These are phyloP conservation scores for Drosophila affinis DNA, from an alignment of 2,888 invertebrate genomes.

Conservation along the genomic window DNA sequence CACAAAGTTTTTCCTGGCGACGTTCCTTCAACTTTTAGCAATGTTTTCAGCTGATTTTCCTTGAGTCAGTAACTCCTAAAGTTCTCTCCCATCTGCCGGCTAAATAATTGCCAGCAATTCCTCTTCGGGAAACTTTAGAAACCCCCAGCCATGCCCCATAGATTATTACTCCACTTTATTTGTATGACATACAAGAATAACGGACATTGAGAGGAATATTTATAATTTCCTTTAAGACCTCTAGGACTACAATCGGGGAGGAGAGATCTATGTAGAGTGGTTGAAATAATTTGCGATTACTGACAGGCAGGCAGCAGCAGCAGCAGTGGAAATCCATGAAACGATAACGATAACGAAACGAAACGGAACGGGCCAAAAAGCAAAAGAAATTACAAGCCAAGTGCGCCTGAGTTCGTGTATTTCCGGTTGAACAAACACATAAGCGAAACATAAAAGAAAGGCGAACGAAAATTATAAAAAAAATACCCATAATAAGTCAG, in stretches of 20 bases:
- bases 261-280: not conserved
- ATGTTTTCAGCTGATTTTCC: constrained; percentile 44
- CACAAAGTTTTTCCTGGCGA: constrained; percentile 40
- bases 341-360: constrained; percentile 32
- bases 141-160: constrained; percentile 52
- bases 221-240: constrained; percentile 70
- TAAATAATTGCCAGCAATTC: constrained; percentile 59
- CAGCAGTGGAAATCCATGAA: constrained; percentile 44
- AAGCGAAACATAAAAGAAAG: constrained; percentile 58
- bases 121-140: constrained; percentile 51
- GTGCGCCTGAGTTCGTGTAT: constrained; percentile 78
- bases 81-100: constrained; percentile 57
- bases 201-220: constrained; percentile 69
- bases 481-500: constrained; percentile 54
- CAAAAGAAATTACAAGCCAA: constrained; percentile 66
- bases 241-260: constrained; percentile 21
- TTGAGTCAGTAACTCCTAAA: constrained; percentile 56
- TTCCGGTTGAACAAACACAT: constrained; percentile 82
- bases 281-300: constrained; percentile 73
- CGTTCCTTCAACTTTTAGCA: constrained; percentile 55
- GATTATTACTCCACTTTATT: constrained; percentile 19
- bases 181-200: constrained; percentile 45
- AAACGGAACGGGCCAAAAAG: constrained; percentile 14
- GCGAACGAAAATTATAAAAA: constrained; percentile 53
- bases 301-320: constrained; percentile 59